Conservation (phyloP, 2,888 invertebrate species). For the Smittia sp. region DNA sequence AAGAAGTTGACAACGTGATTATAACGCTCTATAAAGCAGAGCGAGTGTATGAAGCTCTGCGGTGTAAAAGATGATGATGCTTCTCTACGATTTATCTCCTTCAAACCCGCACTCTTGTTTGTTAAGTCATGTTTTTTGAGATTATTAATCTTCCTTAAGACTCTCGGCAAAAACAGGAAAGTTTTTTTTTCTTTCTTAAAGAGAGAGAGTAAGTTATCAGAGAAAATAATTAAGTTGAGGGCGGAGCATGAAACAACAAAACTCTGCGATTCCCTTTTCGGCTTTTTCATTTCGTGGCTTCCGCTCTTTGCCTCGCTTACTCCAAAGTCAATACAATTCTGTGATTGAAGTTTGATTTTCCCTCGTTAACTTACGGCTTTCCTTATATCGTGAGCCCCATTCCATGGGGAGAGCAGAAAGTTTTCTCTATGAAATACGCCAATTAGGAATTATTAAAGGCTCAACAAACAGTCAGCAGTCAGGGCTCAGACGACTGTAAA, state of each 20-base stretch:
- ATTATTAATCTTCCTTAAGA: slow-evolving; percentile 26
- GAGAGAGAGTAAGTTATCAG: background rate
- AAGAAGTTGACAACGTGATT: background rate
- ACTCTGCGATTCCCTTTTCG: background rate
- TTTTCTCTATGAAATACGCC: too few relatives aligned
- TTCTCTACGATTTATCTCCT: background rate
- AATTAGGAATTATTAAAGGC: background rate
- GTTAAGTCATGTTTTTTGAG: slow-evolving; percentile 25
- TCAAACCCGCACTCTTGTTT: slow-evolving; percentile 16
- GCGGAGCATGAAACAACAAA: slow-evolving; percentile 5
- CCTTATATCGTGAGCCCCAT: too few relatives aligned
- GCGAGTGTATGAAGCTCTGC: background rate
- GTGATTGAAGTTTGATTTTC: slow-evolving; percentile 1
- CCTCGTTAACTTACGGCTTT: background rate
- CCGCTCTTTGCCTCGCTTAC: too few relatives aligned
- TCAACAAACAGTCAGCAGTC: too few relatives aligned
- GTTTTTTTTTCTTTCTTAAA: background rate
- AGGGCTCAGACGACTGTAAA: too few relatives aligned
- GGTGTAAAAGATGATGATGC: background rate
- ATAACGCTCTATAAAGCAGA: background rate
- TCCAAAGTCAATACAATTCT: slow-evolving; percentile 13
- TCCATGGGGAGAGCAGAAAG: too few relatives aligned
- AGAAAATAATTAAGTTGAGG: slow-evolving; percentile 12
- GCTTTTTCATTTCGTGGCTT: background rate
- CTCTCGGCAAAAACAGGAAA: slow-evolving; percentile 22